A percentile compares a stretch with the other conserved stretches of the same genome.
Conservation (phyloP, 2,888 invertebrate species). For the Dolichomitus sp. region DNA sequence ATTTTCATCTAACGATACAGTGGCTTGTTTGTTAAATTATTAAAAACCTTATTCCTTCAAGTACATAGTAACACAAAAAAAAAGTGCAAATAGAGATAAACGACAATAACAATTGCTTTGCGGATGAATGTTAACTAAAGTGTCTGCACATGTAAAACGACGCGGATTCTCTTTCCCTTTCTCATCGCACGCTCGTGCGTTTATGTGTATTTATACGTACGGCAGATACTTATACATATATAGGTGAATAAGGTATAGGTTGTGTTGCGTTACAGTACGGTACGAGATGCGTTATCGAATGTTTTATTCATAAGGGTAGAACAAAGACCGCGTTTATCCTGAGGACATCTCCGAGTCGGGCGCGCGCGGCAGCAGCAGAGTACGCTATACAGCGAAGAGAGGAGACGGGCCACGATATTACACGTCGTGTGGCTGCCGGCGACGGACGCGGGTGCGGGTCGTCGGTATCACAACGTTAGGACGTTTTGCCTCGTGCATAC, state of each 20-base stretch:
- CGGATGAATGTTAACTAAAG: conserved; percentile 21
- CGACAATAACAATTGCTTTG: conserved; percentile 25
- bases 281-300: conserved; percentile 85
- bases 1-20: too few species aligned
- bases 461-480: conserved; percentile 22
- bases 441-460: conserved; percentile 43
- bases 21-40: background rate
- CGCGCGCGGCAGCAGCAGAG: conserved; percentile 74
- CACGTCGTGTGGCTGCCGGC: conserved; percentile 62
- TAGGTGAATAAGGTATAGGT: conserved; percentile 48
- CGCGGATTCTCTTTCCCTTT: conserved; percentile 35
- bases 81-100: background rate
- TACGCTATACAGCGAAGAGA: conserved; percentile 54
- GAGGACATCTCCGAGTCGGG: conserved; percentile 82
- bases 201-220: conserved; percentile 17
- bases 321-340: conserved; percentile 85
- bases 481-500: conserved; percentile 17
- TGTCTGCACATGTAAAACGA: conserved; percentile 40
- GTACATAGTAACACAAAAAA: background rate
- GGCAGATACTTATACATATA: conserved; percentile 18
- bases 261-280: conserved; percentile 65
- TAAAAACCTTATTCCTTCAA: background rate
- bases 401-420: conserved; percentile 44
- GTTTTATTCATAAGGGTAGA: conserved; percentile 85
- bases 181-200: conserved; percentile 51